A percentile compares a stretch with the other conserved stretches of the same genome.
Evolutionary conservation across 2,888 invertebrate genomes (phyloP).

Genomic region (Reticulitermes lucifugus): DNA sequence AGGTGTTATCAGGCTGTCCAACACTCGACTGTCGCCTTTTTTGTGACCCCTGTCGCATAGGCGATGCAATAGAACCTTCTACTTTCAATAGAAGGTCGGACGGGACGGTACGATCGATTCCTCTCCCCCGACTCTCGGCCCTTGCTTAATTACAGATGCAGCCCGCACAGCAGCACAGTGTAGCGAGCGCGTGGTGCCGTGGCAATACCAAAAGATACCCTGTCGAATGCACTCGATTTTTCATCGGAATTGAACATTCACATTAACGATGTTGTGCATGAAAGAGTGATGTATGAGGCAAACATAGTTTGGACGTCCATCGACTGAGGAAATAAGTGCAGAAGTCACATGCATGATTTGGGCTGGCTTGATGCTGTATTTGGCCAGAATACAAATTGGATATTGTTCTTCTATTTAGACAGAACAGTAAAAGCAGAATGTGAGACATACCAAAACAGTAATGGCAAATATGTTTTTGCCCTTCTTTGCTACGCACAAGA

Average conservation of each 20-base stretch:
- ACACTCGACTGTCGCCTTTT: background rate
- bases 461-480: too few relatives aligned
- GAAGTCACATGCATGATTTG: background rate
- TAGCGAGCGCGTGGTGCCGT: background rate
- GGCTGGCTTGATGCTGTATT: background rate
- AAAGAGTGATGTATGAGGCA: background rate
- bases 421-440: too few relatives aligned
- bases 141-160: constrained; percentile 24
- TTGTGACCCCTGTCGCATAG: constrained; percentile 2
- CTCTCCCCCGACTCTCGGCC: background rate
- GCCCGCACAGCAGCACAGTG: constrained; percentile 7
- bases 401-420: too few relatives aligned
- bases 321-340: background rate
- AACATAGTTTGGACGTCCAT: background rate
- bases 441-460: too few relatives aligned
- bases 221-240: constrained; percentile 22
- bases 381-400: background rate
- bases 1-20: background rate
- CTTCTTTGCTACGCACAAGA: too few relatives aligned
- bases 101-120: constrained; percentile 4
- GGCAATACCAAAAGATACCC: background rate
- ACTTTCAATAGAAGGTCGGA: constrained; percentile 12
- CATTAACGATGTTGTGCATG: background rate
- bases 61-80: background rate
- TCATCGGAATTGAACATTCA: background rate